Evolutionary conservation across 2,888 invertebrate species (phyloP).

Genomic region (Chrysolina americana): DNA sequence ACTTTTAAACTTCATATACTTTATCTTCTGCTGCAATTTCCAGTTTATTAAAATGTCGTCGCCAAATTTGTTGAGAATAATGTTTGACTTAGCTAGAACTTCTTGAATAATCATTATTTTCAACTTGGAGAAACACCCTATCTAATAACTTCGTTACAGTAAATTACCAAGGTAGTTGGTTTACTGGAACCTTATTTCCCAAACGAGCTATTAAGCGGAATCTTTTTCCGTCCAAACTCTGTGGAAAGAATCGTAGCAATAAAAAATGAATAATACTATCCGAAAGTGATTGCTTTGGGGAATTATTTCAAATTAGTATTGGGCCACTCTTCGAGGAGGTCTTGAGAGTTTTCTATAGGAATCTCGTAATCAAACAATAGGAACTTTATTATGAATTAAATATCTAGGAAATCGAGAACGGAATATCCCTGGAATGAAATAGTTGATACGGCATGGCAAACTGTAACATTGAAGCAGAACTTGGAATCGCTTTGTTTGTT

Average conservation of each 20-base stretch:
- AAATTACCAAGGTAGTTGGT: slow-evolving; percentile 41
- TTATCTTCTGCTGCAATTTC: slow-evolving; percentile 33
- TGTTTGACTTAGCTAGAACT: slow-evolving; percentile 36
- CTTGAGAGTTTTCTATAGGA: neutral
- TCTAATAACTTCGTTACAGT: slow-evolving; percentile 33
- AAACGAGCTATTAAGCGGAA: slow-evolving; percentile 40
- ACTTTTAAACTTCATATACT: slow-evolving; percentile 18
- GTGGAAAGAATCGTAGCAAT: slow-evolving; percentile 39
- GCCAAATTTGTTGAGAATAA: slow-evolving; percentile 41
- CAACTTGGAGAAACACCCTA: slow-evolving; percentile 24
- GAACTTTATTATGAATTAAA: too few species aligned
- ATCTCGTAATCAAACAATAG: neutral
- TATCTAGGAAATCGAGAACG: too few species aligned
- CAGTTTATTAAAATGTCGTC: slow-evolving; percentile 38
- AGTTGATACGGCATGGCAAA: too few species aligned
- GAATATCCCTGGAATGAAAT: too few species aligned
- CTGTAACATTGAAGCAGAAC: too few species aligned
- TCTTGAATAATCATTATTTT: slow-evolving; percentile 36
- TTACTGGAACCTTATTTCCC: slow-evolving; percentile 43
- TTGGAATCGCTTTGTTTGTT: too few species aligned
- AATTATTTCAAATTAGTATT: slow-evolving; percentile 17
- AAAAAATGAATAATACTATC: slow-evolving; percentile 42
- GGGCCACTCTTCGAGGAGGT: neutral
- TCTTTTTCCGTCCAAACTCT: slow-evolving; percentile 38
- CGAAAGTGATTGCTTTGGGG: slow-evolving; percentile 41